Percentiles rank a stretch among this genome's conserved stretches.
Evolutionary conservation across 2,797 vertebrate genomes (phyloP).

Genomic region (Sebastolobus alascanus): DNA sequence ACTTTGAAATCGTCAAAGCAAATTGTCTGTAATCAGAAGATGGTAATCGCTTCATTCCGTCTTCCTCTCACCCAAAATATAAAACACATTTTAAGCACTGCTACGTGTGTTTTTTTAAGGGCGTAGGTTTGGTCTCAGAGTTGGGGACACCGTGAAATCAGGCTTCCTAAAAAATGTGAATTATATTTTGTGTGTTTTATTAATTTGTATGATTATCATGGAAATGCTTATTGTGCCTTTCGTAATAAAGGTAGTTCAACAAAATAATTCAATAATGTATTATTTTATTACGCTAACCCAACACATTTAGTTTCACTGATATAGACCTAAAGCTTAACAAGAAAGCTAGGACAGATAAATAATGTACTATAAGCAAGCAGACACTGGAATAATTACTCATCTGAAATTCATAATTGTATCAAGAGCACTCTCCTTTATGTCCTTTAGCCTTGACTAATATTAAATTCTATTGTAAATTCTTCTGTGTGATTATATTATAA

Average conservation of each 20-base stretch:
- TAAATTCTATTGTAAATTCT: not conserved
- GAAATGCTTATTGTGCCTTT: slow-evolving; percentile 32
- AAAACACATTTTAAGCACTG: not conserved
- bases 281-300: not conserved
- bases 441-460: not conserved
- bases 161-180: not conserved
- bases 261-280: not conserved
- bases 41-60: not conserved
- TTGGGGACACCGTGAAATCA: not conserved
- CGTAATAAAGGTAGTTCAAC: slow-evolving; percentile 25
- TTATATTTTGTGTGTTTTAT: slow-evolving; percentile 13
- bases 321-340: not conserved
- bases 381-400: not conserved
- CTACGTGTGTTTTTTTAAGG: not conserved
- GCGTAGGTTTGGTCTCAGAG: not conserved
- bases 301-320: not conserved
- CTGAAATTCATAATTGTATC: not conserved
- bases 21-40: not conserved
- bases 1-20: not conserved
- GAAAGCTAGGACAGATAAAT: not conserved
- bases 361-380: not conserved
- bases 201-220: slow-evolving; percentile 11
- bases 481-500: not conserved
- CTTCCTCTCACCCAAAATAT: not conserved
- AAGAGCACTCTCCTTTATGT: not conserved